Percentiles rank a stretch among this genome's conserved stretches.
These are phyloP conservation scores for Linyphia triangularis DNA, from an alignment of 2,888 invertebrate species.

Conservation along the genomic window DNA sequence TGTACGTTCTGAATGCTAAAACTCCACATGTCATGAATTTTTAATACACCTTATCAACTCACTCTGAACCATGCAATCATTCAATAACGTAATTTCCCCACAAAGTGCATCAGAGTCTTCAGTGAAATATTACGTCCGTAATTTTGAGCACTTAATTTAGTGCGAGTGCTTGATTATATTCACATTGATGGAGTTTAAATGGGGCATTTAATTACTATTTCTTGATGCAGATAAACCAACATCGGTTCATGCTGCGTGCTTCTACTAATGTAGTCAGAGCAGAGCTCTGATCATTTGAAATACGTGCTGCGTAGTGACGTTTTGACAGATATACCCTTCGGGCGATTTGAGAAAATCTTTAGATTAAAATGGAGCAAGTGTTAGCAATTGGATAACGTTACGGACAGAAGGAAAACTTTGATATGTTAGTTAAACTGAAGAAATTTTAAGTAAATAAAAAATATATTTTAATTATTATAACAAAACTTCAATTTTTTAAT, in stretches of 20 bases:
- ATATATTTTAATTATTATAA: too few relatives aligned
- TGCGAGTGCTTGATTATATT: not conserved
- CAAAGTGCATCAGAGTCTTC: not conserved
- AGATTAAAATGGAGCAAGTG: not conserved
- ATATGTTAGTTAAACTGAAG: too few relatives aligned
- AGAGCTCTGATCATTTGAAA: conserved; percentile 11
- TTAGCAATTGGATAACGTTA: not conserved
- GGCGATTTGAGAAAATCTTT: not conserved
- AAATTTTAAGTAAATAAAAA: too few relatives aligned
- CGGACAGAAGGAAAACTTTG: too few relatives aligned
- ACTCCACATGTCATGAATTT: not conserved
- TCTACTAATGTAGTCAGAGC: conserved; percentile 10
- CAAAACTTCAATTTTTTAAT: too few relatives aligned
- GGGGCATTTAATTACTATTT: conserved; percentile 20
- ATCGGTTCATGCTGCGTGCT: conserved; percentile 12
- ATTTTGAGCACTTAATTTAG: conserved; percentile 3
- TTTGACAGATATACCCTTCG: conserved; percentile 19
- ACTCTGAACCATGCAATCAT: not conserved
- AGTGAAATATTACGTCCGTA: not conserved
- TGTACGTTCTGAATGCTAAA: too few relatives aligned
- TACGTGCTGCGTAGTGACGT: conserved; percentile 15
- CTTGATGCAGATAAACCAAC: not conserved
- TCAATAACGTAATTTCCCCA: not conserved
- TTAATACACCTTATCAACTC: too few relatives aligned
- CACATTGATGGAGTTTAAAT: conserved; percentile 7